phyloP scores from a whole-genome alignment of 2,888 invertebrate species.

The Drosophila birchii region DNA sequence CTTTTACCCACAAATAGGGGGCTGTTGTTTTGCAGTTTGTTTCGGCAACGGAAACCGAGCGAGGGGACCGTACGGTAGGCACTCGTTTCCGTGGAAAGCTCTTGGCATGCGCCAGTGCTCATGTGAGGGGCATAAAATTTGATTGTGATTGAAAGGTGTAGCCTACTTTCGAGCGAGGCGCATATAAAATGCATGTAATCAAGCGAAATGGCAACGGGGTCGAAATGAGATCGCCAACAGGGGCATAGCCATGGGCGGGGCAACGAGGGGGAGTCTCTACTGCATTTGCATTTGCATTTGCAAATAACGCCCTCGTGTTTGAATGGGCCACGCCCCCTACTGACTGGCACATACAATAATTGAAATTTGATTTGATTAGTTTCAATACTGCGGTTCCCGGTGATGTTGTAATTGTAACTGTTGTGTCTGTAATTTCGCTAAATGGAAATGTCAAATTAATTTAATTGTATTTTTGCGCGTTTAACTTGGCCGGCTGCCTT shows the following conservation, averaged over 20 bases:
- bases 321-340: conserved; percentile 39
- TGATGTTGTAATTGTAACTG: conserved; percentile 15
- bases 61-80: conserved; percentile 33
- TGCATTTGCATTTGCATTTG: conserved; percentile 56
- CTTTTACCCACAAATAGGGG: conserved; percentile 26
- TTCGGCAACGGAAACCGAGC: conserved; percentile 62
- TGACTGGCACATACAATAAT: conserved; percentile 59
- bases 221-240: conserved; percentile 32
- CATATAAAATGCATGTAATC: conserved; percentile 79
- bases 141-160: conserved; percentile 81
- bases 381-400: conserved; percentile 45
- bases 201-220: conserved; percentile 71
- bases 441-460: conserved; percentile 56
- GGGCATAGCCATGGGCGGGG: not conserved
- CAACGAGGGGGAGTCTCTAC: not conserved
- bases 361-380: conserved; percentile 79
- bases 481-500: conserved; percentile 49
- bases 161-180: conserved; percentile 74
- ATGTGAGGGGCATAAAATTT: conserved; percentile 70
- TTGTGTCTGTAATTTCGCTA: conserved; percentile 23
- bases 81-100: conserved; percentile 27
- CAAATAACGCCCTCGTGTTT: conserved; percentile 35
- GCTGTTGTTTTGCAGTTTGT: conserved; percentile 24
- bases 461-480: conserved; percentile 48
- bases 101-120: conserved; percentile 24